A percentile compares a stretch with the other conserved stretches of the same genome.
These are phyloP conservation scores for Formica exsecta DNA, from an alignment of 1,140 invertebrate species.

Conservation along the genomic window DNA sequence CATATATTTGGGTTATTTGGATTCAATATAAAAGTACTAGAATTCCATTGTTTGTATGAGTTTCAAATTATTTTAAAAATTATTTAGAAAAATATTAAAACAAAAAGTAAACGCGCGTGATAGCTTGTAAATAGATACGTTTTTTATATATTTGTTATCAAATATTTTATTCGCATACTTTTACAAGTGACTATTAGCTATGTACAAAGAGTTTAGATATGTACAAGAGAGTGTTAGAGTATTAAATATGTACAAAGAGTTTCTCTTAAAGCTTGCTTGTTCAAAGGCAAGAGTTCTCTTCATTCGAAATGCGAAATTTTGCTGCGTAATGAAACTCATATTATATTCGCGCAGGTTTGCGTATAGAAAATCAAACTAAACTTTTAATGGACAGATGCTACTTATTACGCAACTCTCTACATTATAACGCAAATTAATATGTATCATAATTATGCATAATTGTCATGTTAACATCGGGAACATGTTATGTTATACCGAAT, in stretches of 20 bases:
- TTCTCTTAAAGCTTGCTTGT: conserved; percentile 10
- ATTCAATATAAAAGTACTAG: background rate
- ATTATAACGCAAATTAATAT: conserved; percentile 37
- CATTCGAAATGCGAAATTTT: conserved; percentile 28
- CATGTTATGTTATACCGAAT: conserved; percentile 7
- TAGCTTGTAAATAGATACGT: background rate
- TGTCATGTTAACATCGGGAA: conserved; percentile 14
- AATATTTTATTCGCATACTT: background rate
- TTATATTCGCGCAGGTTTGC: background rate
- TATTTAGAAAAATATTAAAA: background rate
- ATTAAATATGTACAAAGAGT: background rate
- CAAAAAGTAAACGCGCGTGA: background rate
- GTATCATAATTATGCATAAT: conserved; percentile 46
- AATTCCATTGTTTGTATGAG: background rate
- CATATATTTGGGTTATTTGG: background rate
- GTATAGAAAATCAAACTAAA: conserved; percentile 34
- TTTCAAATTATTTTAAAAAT: conserved; percentile 5
- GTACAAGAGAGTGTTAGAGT: background rate
- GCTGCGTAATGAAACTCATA: conserved; percentile 14
- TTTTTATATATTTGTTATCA: background rate
- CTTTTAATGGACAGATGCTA: conserved; percentile 38
- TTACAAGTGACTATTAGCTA: background rate
- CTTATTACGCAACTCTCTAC: conserved; percentile 30
- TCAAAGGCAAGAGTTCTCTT: conserved; percentile 39
- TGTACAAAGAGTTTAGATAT: background rate